Evolutionary conservation across 2,113 vertebrate genomes (phyloP), one percentile per base, ranked within the genome.

Genomic region (Brachypodius melanocephalos): DNA sequence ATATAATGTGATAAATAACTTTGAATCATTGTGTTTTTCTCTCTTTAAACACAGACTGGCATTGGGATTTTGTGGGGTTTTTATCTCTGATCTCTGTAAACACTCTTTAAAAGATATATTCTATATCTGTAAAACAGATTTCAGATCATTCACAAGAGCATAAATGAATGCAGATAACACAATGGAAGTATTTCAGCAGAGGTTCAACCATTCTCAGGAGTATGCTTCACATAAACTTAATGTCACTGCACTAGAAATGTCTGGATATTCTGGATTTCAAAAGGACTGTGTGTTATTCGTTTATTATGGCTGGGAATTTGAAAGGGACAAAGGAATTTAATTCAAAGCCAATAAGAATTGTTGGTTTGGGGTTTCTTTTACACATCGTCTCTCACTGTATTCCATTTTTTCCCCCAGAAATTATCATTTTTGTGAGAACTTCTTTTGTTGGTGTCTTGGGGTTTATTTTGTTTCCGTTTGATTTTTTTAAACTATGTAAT

Each of bases 381-480:
- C 45, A 36, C 5, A 54, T 22, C 9, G 2, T 49, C 10, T 72
- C 3, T 49, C 7, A n/a, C 29, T 40, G 3, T 43, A 29, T 40
- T 46, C 3, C 2, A 14, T 45, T 36, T 42, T 51, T 51, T 4
- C 0, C 1, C 12, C 2, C 8, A 21, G 10, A 49, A 79, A 3
- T 20, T 42, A 62, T 34, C 0, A 46, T 40, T 74, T 71, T 19
- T 52, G 4, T 25, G 10, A 32, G 2, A 11, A 11, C 3, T 38
- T 54, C 2, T 36, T 62, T 55, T 29, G 5, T 34, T 75, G 22
- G 6, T 16, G 2, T 4, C 68, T 73, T 12, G 15, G 6, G 1
- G 2, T 28, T 75, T 61, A 13, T 2, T 55, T 72, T 76, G 8
- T 2, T 59, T 65, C 45, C 6, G 1, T 40, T 61, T n/a, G 4